Base-by-base conservation (phyloP, 2,113 vertebrate species). In the Prionailurus bengalensis region DNA sequence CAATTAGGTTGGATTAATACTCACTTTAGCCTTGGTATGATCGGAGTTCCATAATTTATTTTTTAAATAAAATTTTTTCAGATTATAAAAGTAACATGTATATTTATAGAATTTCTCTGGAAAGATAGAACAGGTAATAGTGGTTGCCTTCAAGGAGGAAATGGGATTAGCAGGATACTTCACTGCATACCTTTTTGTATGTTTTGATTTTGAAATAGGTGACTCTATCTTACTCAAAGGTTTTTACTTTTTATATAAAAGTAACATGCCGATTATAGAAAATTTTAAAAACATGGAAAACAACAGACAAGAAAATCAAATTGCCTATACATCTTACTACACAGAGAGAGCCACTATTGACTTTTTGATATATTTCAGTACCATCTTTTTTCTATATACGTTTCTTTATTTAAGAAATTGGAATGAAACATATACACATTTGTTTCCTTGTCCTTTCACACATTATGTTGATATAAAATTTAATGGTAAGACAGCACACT, bases 181-280 rank as follows among this genome's bases (percentile, higher is more conserved):
- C 39, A 84, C 36, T 58, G 17, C 39, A 94, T 53, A 92, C 19
- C 0, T 2, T 95, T 95, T 39, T 91, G 51, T 89, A 63, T 4
- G 27, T 65, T 86, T 91, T 95, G 63, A 93, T 84, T 92, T 89
- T 97, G 51, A 97, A 94, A 94, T 16, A 94, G 11, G 3, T 87
- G 21, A 91, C 79, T 81, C 73, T 92, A 94, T 36, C 4, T n/a
- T 96, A 88, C 73, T 89, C 45, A 84, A 82, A 97, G 63, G 9
- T 85, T 87, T 85, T 86, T 31, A 89, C 31, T 48, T 84, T 96
- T 84, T 15, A 90, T 74, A 68, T 80, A 93, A 85, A 96, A 85
- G 9, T 51, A 68, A 82, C 42, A 86, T 5, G 39, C 17, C 76
- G 27, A 63, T 42, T 19, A 2, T 27, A 76, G 70, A 89, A 91